Evolutionary conservation across 1,140 invertebrate species (phyloP).

Genomic region (Neodiprion virginianus): DNA sequence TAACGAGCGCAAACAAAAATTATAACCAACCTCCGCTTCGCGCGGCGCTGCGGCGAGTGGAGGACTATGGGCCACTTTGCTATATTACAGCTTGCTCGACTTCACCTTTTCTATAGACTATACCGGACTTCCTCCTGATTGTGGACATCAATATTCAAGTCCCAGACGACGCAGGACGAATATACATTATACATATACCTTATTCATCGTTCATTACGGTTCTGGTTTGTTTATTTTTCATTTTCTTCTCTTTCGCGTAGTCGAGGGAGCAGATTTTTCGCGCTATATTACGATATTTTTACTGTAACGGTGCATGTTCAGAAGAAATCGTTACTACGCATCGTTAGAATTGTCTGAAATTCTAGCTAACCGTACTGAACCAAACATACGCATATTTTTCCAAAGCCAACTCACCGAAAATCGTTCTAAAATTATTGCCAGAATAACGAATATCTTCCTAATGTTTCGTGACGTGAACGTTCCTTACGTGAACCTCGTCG

Average conservation of each 20-base stretch:
- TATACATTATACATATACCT: not conserved
- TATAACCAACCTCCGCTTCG: not conserved
- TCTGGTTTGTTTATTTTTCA: conserved; percentile 4
- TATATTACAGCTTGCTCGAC: not conserved
- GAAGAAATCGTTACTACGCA: too few species aligned
- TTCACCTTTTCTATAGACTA: not conserved
- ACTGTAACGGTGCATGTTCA: too few species aligned
- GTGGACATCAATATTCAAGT: conserved; percentile 51
- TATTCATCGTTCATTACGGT: conserved; percentile 24
- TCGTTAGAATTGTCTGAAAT: too few species aligned
- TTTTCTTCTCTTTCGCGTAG: not conserved
- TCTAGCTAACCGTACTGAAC: too few species aligned
- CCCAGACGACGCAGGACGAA: not conserved
- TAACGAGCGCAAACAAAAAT: conserved; percentile 58
- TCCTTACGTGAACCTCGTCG: too few species aligned
- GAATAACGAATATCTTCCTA: too few species aligned
- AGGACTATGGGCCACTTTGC: too few species aligned
- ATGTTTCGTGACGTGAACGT: too few species aligned
- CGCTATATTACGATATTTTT: too few species aligned
- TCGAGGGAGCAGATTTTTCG: not conserved
- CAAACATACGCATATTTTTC: not conserved
- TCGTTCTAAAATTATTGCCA: too few species aligned
- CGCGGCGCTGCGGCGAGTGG: not conserved
- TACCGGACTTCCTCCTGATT: conserved; percentile 58
- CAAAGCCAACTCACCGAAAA: too few species aligned